Evolutionary conservation across 2,113 vertebrate genomes (phyloP), one percentile per base, ranked within the genome.

Genomic region (Alces alces): DNA sequence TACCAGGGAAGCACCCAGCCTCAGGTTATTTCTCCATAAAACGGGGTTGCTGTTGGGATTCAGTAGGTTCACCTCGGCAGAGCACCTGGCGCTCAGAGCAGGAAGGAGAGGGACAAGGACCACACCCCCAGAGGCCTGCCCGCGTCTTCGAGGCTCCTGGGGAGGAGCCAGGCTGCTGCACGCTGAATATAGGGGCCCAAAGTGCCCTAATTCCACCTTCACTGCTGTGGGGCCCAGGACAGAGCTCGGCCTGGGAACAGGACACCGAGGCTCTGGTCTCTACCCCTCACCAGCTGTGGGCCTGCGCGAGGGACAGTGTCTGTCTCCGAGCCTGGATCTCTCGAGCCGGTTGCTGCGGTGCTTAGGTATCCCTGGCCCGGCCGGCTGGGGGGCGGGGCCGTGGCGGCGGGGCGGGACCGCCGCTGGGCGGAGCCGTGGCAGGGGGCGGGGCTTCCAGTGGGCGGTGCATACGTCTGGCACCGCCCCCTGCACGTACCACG

Each of bases 141-240:
- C 19, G 2, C 30, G 30, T 28, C 39, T 23, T 9, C 3, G 2
- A 16, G 27, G 9, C 8, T 25, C 36, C 23, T 17, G 23, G 64
- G 64, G n/a, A 11, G n/a, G 17, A 43, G 58, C 58, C 50, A 47
- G 76, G 57, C 88, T 66, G n/a, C 5, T 11, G 12, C 93, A 11
- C 10, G 12, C 2, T 2, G 12, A 17, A 39, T 2, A n/a, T 3
- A 25, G 58, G 12, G 2, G 90, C 33, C 78, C 27, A 10, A 85
- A 50, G 78, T 0, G 0, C 64, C 47, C 52, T 2, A 9, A 21
- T 61, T 50, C 91, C 47, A 54, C n/a, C 33, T 7, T 21, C 64
- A 21, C 47, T 0, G 58, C 28, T 3, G 39, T 54, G 0, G 1
- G 30, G 25, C 14, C 8, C 43, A 4, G 39, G 15, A 5, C 28